Conservation (phyloP, 2,888 invertebrate genomes). For the Cataglyphis cursor region DNA sequence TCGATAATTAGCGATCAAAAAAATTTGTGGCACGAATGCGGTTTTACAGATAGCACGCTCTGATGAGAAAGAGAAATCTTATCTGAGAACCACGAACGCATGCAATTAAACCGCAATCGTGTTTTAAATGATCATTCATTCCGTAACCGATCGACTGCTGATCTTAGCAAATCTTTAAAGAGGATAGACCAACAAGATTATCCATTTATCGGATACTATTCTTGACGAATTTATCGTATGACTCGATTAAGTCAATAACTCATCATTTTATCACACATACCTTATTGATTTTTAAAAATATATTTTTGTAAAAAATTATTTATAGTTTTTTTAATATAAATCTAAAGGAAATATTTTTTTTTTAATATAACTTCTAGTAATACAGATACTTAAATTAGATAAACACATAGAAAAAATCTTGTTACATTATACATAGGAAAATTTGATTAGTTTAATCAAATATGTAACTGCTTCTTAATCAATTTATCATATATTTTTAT, state of each 20-base stretch:
- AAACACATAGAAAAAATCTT: background rate
- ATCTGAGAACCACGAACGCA: conserved; percentile 21
- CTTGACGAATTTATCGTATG: background rate
- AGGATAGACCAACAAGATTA: background rate
- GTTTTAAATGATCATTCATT: conserved; percentile 14
- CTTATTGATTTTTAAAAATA: background rate
- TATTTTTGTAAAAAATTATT: background rate
- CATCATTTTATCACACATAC: background rate
- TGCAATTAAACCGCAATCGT: conserved; percentile 4
- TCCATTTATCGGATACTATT: background rate
- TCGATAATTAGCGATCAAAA: background rate
- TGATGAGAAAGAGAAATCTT: conserved; percentile 18
- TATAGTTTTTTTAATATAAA: background rate
- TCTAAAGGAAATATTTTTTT: background rate
- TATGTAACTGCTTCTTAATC: background rate
- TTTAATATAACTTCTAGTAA: background rate
- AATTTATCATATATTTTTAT: background rate
- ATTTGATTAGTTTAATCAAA: background rate
- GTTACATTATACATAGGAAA: background rate
- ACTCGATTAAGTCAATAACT: background rate
- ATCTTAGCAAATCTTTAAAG: background rate
- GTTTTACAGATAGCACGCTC: conserved; percentile 9
- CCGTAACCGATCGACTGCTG: background rate
- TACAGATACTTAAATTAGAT: background rate
- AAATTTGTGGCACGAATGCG: background rate